Conservation (phyloP, 2,888 invertebrate species). For the Limnephilus auricula region DNA sequence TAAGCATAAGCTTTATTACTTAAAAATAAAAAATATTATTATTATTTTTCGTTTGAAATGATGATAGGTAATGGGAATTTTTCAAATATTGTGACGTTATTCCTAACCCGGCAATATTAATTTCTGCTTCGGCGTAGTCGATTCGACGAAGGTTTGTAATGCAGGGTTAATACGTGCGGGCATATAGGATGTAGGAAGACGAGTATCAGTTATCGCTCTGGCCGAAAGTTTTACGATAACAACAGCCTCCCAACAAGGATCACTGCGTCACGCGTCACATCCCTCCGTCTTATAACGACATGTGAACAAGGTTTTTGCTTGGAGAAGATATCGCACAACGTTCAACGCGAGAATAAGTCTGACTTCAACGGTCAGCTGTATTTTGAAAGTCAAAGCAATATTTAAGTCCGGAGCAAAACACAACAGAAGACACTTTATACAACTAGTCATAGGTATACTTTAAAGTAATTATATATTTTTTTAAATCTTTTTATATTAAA, state of each 20-base stretch:
- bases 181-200: neutral
- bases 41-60: no score
- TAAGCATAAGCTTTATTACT: no score
- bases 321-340: neutral
- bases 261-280: slow-evolving; percentile 15
- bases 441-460: neutral
- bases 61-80: no score
- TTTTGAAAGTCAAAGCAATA: neutral
- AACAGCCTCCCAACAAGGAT: slow-evolving; percentile 19
- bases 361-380: neutral
- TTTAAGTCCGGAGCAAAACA: neutral
- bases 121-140: no score
- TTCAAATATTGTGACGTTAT: no score
- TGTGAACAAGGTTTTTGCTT: slow-evolving; percentile 3
- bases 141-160: no score
- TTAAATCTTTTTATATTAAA: no score
- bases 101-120: no score
- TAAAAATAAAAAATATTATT: no score
- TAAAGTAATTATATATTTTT: no score
- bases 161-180: neutral
- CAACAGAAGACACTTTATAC: neutral
- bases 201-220: slow-evolving; percentile 5
- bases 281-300: slow-evolving; percentile 16
- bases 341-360: neutral
- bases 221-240: slow-evolving; percentile 27